Evolutionary conservation across 1,140 invertebrate species (phyloP), one percentile per base, ranked within the genome.

Genomic region (Drosophila pachea): DNA sequence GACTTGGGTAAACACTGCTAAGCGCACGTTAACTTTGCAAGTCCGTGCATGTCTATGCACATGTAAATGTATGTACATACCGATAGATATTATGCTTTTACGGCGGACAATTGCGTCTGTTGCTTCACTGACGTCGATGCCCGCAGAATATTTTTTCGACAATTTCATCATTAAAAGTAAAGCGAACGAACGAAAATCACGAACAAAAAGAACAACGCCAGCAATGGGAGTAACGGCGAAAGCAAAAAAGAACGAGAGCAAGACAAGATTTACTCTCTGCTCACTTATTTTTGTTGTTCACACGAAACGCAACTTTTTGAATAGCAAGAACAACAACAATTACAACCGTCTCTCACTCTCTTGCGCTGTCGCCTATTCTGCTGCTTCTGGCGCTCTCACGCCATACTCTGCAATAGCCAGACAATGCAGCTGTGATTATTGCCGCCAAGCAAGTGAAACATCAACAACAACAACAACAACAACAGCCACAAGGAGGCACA

Each of bases 371-470:
- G 8, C n/a, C 8, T 32, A n/a, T 9, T 5, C 50, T 42, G 7
- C 14, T 11, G 9, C 43, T 45, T 29, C 11, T 45, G 12, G 7
- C 40, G 7, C 66, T 2, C 31, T 14, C 22, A 4, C 2, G 7
- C 32, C 36, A 31, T 0, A n/a, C 45, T 36, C 16, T 40, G 66
- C 73, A 63, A 77, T 81, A 74, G 73, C 67, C 16, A 62, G 54
- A 83, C 68, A 83, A 67, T 84, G 73, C 78, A 84, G 62, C 56
- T 78, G 76, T 78, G 76, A 78, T 78, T 78, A 78, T 78, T 58
- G 66, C 48, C 70, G 60, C 52, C 49, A 73, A 62, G 31, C 42
- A 61, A 62, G 52, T 70, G 67, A 16, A 40, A 45, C 22, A 53
- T 31, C 9, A 63, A 68, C 14, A 59, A 59, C 9, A 59, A 53